Base-by-base conservation (phyloP, 1,140 invertebrate genomes). In the Probaryconus sp. region DNA sequence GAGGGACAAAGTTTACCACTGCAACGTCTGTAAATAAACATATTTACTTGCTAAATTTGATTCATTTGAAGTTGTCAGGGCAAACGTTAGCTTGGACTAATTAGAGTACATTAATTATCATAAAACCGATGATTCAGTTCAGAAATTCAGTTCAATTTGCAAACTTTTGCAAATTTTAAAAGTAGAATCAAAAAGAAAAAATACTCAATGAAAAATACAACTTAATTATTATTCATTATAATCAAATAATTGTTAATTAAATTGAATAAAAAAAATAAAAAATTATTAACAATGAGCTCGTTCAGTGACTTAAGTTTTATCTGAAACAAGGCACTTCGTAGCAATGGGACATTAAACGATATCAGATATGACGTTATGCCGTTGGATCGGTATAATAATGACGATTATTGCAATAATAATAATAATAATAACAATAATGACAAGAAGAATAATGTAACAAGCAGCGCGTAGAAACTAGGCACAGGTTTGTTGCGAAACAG, bases 31-130 rank as follows among this genome's bases (percentile, higher is more conserved):
- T 18, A 72, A 72, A 72, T 72, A 72, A 65, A 60, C 61, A 72
- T 60, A 61, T 72, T 72, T 72, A 16, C 69, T 31, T 38, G 38
- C 43, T 45, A 61, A 65, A 72, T 70, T 72, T 47, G 45, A 72
- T 65, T 72, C 51, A 40, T 61, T 38, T 38, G 24, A 56, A 45
- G 47, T 72, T 65, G 60, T 26, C 10, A 20, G 35, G 4, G 17
- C 51, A 72, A 71, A 72, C 60, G 58, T 43, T n/a, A 26, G 20
- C 13, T 60, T 17, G 47, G 40, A 51, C 61, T 72, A 51, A 65
- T 65, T 61, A 61, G 38, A 72, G 6, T 60, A 51, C 42, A 35
- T 47, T 64, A 64, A 71, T 71, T 71, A 71, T 64, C 61, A 47
- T 61, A n/a, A 37, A 45, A 61, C 48, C 56, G 37, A 40, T 60